Evolutionary conservation across 2,888 invertebrate species (phyloP).

Genomic region (Drosophila nigricruria): DNA sequence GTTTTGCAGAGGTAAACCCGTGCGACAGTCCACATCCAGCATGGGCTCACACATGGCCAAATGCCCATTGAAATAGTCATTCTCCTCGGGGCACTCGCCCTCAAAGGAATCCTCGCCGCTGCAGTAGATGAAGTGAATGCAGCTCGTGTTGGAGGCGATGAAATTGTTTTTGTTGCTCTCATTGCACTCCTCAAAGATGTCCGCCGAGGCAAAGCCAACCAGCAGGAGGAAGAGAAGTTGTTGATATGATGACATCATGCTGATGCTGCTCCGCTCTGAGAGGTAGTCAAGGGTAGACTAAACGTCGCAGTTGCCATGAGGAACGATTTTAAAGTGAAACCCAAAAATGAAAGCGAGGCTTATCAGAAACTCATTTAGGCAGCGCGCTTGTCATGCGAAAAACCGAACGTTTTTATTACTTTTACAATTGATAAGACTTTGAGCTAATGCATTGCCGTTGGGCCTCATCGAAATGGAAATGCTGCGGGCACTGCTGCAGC

Average conservation of each 20-base stretch:
- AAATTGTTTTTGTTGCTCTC: slow-evolving; percentile 37
- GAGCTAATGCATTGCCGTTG: slow-evolving; percentile 51
- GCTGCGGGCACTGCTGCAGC: slow-evolving; percentile 81
- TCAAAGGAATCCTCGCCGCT: slow-evolving; percentile 77
- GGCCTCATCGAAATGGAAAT: slow-evolving; percentile 63
- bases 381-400: slow-evolving; percentile 48
- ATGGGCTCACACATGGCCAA: slow-evolving; percentile 68
- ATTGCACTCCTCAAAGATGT: slow-evolving; percentile 61
- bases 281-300: slow-evolving; percentile 34
- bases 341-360: slow-evolving; percentile 12
- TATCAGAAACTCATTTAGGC: slow-evolving; percentile 63
- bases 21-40: slow-evolving; percentile 62
- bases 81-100: slow-evolving; percentile 72
- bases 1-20: slow-evolving; percentile 26
- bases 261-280: slow-evolving; percentile 41
- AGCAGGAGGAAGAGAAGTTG: slow-evolving; percentile 15
- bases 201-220: slow-evolving; percentile 8
- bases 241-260: background rate
- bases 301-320: background rate
- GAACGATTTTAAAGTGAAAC: slow-evolving; percentile 38
- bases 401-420: slow-evolving; percentile 37
- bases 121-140: slow-evolving; percentile 76
- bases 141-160: slow-evolving; percentile 67
- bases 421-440: slow-evolving; percentile 59
- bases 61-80: slow-evolving; percentile 64